Conservation (phyloP, 2,888 invertebrate species). For the Altica lythri region DNA sequence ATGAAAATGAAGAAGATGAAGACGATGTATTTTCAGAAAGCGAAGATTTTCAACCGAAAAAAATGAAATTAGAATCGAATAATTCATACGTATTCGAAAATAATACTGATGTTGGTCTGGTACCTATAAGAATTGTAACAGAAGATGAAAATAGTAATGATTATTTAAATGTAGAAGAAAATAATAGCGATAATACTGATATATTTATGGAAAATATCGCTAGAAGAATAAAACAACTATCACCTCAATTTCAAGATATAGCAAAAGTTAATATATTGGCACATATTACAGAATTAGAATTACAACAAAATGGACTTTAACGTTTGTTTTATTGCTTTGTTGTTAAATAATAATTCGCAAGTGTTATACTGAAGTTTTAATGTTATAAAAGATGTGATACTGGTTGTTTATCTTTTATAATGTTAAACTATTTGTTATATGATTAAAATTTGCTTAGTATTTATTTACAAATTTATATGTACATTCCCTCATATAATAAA, state of each 20-base stretch:
- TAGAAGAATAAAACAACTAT: conserved; percentile 19
- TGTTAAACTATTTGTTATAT: too few species aligned
- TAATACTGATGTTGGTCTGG: not conserved
- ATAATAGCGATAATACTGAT: conserved; percentile 10
- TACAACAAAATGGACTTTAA: conserved; percentile 14
- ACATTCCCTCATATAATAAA: too few species aligned
- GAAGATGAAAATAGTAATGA: not conserved
- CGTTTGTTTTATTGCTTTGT: too few species aligned
- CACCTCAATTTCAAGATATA: conserved; percentile 16
- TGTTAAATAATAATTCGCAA: too few species aligned
- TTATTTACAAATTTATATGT: too few species aligned
- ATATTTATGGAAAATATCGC: conserved; percentile 21
- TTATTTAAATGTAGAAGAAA: conserved; percentile 1
- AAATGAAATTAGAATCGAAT: not conserved
- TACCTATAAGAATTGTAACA: conserved; percentile 1
- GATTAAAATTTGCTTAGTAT: too few species aligned
- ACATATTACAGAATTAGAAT: conserved; percentile 23
- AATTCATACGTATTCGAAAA: conserved; percentile 3
- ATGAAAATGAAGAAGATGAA: conserved; percentile 17
- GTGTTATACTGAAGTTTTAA: too few species aligned
- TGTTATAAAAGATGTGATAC: too few species aligned
- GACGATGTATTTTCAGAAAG: conserved; percentile 28
- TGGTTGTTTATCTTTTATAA: too few species aligned
- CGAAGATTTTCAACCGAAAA: conserved; percentile 13
- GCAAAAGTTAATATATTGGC: conserved; percentile 26